Conservation (phyloP, 92 coral and sea anemone species). For the Chrysogorgia sp. region DNA sequence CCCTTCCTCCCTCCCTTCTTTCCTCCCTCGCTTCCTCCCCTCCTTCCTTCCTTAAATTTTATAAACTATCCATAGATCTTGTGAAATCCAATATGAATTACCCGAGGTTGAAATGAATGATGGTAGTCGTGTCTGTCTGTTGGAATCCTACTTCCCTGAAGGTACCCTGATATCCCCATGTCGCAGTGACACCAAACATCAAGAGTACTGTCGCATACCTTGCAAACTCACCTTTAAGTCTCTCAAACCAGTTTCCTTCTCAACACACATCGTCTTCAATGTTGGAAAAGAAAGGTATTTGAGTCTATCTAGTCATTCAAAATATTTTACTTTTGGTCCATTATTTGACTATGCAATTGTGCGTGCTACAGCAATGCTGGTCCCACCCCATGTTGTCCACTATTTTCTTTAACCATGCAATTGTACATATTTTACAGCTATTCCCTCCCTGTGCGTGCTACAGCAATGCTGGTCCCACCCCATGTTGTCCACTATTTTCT, state of each 20-base stretch:
- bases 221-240: constrained; percentile 80
- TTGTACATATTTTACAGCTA: too few species aligned
- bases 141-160: constrained; percentile 74
- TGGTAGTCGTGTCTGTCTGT: constrained; percentile 74
- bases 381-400: too few species aligned
- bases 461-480: too few species aligned
- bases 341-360: too few species aligned
- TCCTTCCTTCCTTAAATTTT: neutral
- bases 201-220: constrained; percentile 75
- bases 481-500: too few species aligned
- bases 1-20: neutral
- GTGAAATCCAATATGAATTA: constrained; percentile 68
- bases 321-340: neutral
- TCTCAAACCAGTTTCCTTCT: constrained; percentile 84
- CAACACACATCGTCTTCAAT: constrained; percentile 63
- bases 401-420: too few species aligned
- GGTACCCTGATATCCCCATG: constrained; percentile 85
- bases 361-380: too few species aligned
- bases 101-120: constrained; percentile 90
- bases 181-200: constrained; percentile 49
- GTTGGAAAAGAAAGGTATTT: constrained; percentile 80
- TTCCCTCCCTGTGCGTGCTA: too few species aligned
- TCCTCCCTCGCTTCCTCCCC: neutral
- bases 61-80: constrained; percentile 54
- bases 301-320: neutral